These are phyloP conservation scores for Drosophila carrolli DNA, from an alignment of 1,140 invertebrate genomes.

Conservation along the genomic window DNA sequence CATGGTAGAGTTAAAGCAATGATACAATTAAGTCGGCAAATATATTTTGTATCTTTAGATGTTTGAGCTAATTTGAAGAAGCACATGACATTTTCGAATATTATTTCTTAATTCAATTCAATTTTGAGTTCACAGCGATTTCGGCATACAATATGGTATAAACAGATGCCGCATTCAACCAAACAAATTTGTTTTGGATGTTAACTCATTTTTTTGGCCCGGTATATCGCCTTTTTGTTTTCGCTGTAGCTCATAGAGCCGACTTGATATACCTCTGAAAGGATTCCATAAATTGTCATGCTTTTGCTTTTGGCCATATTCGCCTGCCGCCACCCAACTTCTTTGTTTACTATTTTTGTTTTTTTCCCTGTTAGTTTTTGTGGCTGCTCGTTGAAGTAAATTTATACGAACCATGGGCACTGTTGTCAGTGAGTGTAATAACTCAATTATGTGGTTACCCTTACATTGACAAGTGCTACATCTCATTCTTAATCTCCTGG, in stretches of 20 bases:
- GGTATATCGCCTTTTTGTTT: background rate
- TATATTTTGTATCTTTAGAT: too few species aligned
- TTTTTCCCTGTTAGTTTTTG: conserved; percentile 23
- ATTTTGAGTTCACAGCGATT: too few species aligned
- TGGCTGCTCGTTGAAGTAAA: conserved; percentile 34
- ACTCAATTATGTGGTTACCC: conserved; percentile 73
- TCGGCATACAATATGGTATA: too few species aligned
- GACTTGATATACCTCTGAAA: conserved; percentile 28
- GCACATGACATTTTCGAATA: too few species aligned
- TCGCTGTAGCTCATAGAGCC: conserved; percentile 21
- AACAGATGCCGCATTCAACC: too few species aligned
- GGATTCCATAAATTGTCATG: conserved; percentile 41
- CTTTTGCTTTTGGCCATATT: conserved; percentile 20
- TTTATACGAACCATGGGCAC: conserved; percentile 33
- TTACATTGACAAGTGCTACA: conserved; percentile 56
- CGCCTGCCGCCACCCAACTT: background rate
- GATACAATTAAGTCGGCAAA: too few species aligned
- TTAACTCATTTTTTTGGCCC: too few species aligned
- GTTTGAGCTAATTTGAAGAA: too few species aligned
- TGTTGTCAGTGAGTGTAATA: conserved; percentile 61
- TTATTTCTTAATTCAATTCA: too few species aligned
- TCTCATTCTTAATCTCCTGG: conserved; percentile 11
- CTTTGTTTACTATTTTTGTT: conserved; percentile 35
- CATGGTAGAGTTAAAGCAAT: too few species aligned
- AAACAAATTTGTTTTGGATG: too few species aligned